Base-by-base conservation (phyloP, 2,888 invertebrate genomes). In the Serrognathus titanus region DNA sequence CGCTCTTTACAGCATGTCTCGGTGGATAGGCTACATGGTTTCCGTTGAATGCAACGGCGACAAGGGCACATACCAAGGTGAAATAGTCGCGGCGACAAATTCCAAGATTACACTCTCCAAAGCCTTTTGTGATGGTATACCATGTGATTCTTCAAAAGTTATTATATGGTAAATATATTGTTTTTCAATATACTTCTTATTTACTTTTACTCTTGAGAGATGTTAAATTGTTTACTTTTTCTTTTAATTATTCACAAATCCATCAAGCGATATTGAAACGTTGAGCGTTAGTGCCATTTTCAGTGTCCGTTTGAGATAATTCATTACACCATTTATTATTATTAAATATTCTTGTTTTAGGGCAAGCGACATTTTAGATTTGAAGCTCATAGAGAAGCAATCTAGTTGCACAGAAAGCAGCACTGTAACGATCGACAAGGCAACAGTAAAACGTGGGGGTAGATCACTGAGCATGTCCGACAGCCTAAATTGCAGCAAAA, bases 71-170 rank as follows among this genome's bases (percentile, higher is more conserved):
- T 94, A 90, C 73, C 94, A 94, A 78, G 92, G 88, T 11, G 82
- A 83, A 70, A 93, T 95, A 61, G 78, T 85, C 53, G 83, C 85
- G 67, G 88, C 92, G 24, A 89, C 90, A 68, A 85, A 85, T 50
- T 79, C 80, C 45, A 83, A 84, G 48, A 84, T 95, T 62, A 89
- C 90, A 1, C 82, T 95, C 56, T 84, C 83, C 8, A 88, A 90
- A 73, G 88, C 90, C 10, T 94, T 92, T 75, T 85, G 90, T 63
- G 92, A 95, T 80, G 94, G 94, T 11, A 78, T 85, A 37, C 85
- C 84, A 71, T 82, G 83, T 61, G 79, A 84, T 50, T 79, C 82
- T 20, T 63, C 70, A 51, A 81, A 83, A 69, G 83, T 90, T 46
- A 82, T 82, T 48, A 79, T 89, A 57, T 83, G 81, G 87, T 88